Evolutionary conservation across 2,888 invertebrate genomes (phyloP), one percentile per base, ranked within the genome.

Genomic region (Ophion obscuratus): DNA sequence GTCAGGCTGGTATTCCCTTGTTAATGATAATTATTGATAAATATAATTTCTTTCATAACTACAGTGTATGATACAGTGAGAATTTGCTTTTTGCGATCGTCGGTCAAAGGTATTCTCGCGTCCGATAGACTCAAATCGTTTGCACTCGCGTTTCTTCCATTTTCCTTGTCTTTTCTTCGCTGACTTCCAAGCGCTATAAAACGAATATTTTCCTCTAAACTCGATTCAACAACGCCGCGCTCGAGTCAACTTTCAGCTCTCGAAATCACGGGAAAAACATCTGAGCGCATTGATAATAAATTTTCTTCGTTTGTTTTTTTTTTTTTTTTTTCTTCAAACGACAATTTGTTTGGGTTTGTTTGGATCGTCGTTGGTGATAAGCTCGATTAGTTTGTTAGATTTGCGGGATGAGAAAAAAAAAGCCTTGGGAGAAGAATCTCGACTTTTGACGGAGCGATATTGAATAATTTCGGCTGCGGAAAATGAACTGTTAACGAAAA

Each of bases 21-120:
- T 87, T 83, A 78, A 84, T 83, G 84, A 84, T 85, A 83, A 87
- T 85, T 91, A 91, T 89, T 91, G 91, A 91, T 91, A 92, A 93
- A 92, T 92, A 92, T 92, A 92, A 93, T 93, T 92, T 91, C 88
- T 89, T 91, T 90, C 88, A 90, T 92, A 92, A 90, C 90, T 91
- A 91, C 90, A 90, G 89, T 90, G 89, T 92, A 92, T 91, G 86
- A 91, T 92, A 92, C 91, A 92, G 89, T 90, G 87, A 91, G 88
- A 90, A 89, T 90, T 89, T 61, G 20, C n/a, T 59, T 31, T 61
- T 59, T 64, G 57, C 36, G 10, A 66, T 87, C 84, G 89, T 89
- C 87, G 84, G 88, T 88, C 83, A 81, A 85, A 85, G 87, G 87
- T 77, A 83, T 88, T 88, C 62, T 53, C 68, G 74, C 75, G 62